Percentiles rank a stretch among this genome's conserved stretches.
Evolutionary conservation across 92 coral and sea anemone species (phyloP).

Genomic region (Porites evermanni): DNA sequence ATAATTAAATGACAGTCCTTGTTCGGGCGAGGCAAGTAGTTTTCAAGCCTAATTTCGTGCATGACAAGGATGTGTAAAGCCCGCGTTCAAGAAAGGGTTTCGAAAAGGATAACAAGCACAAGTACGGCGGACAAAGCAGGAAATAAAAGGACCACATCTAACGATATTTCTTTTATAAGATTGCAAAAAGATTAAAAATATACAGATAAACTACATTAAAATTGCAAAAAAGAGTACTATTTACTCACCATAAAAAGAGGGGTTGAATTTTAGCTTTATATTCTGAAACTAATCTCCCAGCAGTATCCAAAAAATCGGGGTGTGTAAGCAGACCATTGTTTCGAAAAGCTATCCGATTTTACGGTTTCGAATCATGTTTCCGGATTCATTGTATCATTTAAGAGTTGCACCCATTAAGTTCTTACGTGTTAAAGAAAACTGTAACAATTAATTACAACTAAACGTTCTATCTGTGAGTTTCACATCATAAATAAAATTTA

Average conservation of each 20-base stretch:
- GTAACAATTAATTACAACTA: no score
- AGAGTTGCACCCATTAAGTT: neutral
- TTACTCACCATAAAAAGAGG: neutral
- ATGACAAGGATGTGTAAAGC: neutral
- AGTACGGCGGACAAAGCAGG: neutral
- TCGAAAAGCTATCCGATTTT: neutral
- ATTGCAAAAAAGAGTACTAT: neutral
- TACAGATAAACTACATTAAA: no score
- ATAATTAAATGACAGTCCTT: neutral
- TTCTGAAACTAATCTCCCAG: neutral
- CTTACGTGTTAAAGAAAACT: no score
- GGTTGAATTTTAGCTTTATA: neutral
- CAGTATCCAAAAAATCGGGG: neutral
- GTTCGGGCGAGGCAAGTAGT: neutral
- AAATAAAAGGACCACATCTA: neutral
- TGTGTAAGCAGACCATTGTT: neutral
- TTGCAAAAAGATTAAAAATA: neutral
- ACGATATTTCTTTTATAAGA: neutral
- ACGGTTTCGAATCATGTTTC: constrained; percentile 4
- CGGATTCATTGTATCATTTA: neutral
- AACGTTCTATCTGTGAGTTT: no score
- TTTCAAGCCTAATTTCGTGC: neutral
- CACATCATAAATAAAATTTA: neutral
- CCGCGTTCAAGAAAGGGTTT: neutral
- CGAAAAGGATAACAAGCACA: neutral